Evolutionary conservation across 2,888 invertebrate genomes (phyloP), one percentile per base, ranked within the genome.

Genomic region (Drosophila greeni): DNA sequence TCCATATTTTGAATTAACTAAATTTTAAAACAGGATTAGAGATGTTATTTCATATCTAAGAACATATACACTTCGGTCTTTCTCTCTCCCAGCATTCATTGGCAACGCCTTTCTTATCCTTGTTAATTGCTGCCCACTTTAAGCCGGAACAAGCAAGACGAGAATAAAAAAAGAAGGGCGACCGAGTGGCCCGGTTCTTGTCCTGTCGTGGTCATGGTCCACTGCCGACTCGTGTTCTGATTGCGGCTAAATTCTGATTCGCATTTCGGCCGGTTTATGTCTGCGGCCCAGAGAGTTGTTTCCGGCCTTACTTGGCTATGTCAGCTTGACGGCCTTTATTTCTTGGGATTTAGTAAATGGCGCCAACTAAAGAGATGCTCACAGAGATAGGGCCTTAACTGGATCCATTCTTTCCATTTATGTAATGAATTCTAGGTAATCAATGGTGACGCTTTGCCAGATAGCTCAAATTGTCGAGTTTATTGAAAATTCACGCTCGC

Each of bases 261-360:
- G 57, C 52, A 68, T 60, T 74, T 51, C 31, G 23, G 42, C 36
- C 66, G 29, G 36, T 47, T 66, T 52, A 51, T 49, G 59, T 47
- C 43, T n/a, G 36, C 43, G 40, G 51, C 39, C 24, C 33, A 53
- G 55, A 48, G 52, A 62, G 66, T 61, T 66, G 64, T 61, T 67
- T 61, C 57, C 59, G 66, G 56, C 51, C 43, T 43, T 23, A 47
- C n/a, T 40, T 7, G 69, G 60, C 61, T 66, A 56, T 64, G 59
- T 29, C 24, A 43, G 36, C 29, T 42, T 72, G 45, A 71, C 48
- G 58, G 34, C 53, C 40, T 42, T 43, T 43, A 66, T 61, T 61
- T 55, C 48, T 42, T 23, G 26, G 34, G n/a, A 36, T 9, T 16
- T 45, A 36, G 11, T 43, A 11, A 47, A 16, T 14, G 9, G 6